phyloP scores from a whole-genome alignment of 1,140 invertebrate species.

The Cydia pomonella region DNA sequence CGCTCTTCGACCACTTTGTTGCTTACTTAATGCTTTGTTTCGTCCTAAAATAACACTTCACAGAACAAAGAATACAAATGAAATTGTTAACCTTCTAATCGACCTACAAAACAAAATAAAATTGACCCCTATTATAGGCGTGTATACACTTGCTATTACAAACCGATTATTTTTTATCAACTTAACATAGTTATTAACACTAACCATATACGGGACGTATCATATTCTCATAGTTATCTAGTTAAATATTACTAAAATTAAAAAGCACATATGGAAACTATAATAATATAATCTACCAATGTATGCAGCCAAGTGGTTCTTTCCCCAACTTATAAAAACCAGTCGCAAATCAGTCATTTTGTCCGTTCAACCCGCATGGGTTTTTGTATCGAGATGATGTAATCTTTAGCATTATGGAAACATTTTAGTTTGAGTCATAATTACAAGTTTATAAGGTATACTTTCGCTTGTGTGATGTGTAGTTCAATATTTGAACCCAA shows the following conservation, averaged over 20 bases:
- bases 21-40: no score
- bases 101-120: conserved; percentile 1
- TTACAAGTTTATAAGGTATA: not conserved
- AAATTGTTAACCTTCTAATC: not conserved
- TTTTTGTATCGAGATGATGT: conserved; percentile 18
- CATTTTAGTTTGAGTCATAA: not conserved
- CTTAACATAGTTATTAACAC: not conserved
- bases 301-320: not conserved
- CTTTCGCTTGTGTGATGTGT: not conserved
- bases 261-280: not conserved
- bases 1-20: no score
- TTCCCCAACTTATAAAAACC: not conserved
- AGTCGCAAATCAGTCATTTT: conserved; percentile 3
- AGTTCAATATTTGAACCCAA: not conserved
- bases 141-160: not conserved
- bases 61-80: not conserved
- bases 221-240: not conserved
- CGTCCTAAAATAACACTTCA: no score
- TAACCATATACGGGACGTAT: not conserved
- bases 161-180: not conserved
- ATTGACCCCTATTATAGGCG: not conserved
- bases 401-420: not conserved
- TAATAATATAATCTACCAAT: not conserved
- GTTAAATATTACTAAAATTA: no score
- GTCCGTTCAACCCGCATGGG: not conserved